A percentile compares a stretch with the other conserved stretches of the same genome.
Evolutionary conservation across 2,797 vertebrate species (phyloP).

Genomic region (Gouania willdenowi): DNA sequence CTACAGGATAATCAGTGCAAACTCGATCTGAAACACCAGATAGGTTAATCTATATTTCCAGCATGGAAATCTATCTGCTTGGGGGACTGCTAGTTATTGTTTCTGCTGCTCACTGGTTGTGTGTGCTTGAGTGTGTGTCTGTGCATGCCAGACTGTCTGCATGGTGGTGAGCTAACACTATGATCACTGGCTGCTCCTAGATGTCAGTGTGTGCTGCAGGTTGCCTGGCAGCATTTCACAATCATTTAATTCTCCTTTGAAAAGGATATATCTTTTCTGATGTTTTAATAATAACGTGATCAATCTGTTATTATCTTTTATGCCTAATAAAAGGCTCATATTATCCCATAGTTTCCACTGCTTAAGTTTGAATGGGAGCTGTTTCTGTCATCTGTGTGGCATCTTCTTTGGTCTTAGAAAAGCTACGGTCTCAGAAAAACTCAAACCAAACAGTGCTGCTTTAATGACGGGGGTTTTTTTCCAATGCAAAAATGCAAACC

Average conservation of each 20-base stretch:
- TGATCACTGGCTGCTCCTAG: conserved; percentile 31
- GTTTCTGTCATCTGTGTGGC: background rate
- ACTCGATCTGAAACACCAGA: conserved; percentile 39
- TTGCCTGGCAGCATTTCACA: conserved; percentile 42
- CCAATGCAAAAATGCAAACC: too few species aligned
- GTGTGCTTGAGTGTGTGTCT: too few species aligned
- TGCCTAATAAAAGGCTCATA: too few species aligned
- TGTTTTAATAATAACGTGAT: too few species aligned
- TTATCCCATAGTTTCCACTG: conserved; percentile 15
- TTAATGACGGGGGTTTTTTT: too few species aligned
- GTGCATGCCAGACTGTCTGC: conserved; percentile 38
- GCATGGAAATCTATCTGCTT: conserved; percentile 31
- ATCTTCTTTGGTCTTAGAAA: too few species aligned
- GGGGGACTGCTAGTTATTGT: conserved; percentile 28
- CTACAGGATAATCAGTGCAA: conserved; percentile 41
- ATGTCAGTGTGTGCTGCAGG: conserved; percentile 41
- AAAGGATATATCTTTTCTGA: too few species aligned
- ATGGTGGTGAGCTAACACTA: conserved; percentile 17
- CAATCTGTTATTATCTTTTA: too few species aligned
- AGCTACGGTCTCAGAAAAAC: too few species aligned
- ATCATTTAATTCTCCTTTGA: too few species aligned
- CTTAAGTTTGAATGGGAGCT: conserved; percentile 4
- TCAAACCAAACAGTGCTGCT: too few species aligned
- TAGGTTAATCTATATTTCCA: conserved; percentile 45
- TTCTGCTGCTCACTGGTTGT: conserved; percentile 11